These are phyloP conservation scores for Icerya purchasi DNA, from an alignment of 2,888 invertebrate genomes.

Conservation along the genomic window DNA sequence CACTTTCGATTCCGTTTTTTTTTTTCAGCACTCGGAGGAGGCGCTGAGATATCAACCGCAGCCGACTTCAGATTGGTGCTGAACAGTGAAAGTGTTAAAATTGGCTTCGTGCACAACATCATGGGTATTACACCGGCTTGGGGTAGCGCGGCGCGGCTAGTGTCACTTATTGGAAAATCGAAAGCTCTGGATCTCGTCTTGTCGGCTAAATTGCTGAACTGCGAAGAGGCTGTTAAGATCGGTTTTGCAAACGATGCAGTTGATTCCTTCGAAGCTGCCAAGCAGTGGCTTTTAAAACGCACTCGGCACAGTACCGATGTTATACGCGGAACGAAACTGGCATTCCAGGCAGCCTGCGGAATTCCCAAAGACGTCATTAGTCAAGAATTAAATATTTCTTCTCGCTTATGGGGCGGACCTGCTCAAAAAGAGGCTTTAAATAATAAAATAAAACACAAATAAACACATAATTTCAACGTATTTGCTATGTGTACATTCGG, in stretches of 20 bases:
- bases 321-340: constrained; percentile 20
- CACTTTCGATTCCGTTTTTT: constrained; percentile 14
- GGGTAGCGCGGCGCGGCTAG: constrained; percentile 29
- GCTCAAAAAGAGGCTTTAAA: constrained; percentile 24
- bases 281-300: constrained; percentile 23
- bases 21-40: constrained; percentile 30
- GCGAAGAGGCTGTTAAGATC: constrained; percentile 24
- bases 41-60: constrained; percentile 29
- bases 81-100: constrained; percentile 20
- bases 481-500: too few species aligned
- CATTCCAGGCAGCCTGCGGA: constrained; percentile 7
- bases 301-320: constrained; percentile 20
- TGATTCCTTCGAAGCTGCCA: constrained; percentile 19
- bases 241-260: constrained; percentile 26
- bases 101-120: constrained; percentile 29
- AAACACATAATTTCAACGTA: too few species aligned
- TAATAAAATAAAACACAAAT: constrained; percentile 25
- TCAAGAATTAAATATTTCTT: constrained; percentile 25
- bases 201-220: constrained; percentile 22
- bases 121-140: constrained; percentile 31
- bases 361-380: constrained; percentile 18
- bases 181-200: constrained; percentile 27
- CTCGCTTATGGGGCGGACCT: constrained; percentile 26
- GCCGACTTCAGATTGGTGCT: constrained; percentile 30
- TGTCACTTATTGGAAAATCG: constrained; percentile 24